phyloP scores from a whole-genome alignment of 2,113 vertebrate genomes.

The Cercopithecus mona region DNA sequence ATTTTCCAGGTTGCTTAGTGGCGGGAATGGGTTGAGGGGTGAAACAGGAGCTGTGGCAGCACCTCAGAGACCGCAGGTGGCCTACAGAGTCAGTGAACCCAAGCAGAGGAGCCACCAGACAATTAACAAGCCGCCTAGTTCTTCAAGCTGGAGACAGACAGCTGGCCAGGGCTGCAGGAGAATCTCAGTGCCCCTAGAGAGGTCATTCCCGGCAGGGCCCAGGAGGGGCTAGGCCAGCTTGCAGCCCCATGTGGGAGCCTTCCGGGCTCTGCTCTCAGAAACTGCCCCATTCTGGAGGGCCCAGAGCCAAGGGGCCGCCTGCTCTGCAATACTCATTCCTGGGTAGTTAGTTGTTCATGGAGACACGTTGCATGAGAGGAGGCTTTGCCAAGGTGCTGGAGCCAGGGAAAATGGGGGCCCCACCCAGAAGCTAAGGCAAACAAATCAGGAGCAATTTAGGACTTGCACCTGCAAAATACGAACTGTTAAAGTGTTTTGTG shows the following conservation, averaged over 20 bases:
- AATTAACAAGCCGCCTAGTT: background rate
- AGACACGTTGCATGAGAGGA: background rate
- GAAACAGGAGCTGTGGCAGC: too few relatives aligned
- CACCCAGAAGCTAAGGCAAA: background rate
- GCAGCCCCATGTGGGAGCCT: background rate
- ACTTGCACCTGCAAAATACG: background rate
- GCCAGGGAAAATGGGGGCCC: background rate
- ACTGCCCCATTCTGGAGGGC: background rate
- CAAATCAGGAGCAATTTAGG: background rate
- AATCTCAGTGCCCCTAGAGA: background rate
- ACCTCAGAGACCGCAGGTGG: background rate
- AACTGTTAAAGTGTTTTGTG: background rate
- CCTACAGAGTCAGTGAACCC: background rate
- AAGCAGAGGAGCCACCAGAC: background rate
- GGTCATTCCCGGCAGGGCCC: background rate
- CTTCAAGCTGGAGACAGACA: background rate
- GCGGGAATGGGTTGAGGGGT: background rate
- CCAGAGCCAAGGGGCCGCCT: background rate
- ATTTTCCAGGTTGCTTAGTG: background rate
- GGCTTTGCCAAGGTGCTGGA: background rate
- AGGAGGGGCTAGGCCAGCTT: background rate
- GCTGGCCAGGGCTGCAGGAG: background rate
- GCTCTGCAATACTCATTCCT: background rate
- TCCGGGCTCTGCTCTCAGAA: background rate
- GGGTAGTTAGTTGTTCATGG: background rate